A percentile compares a stretch with the other conserved stretches of the same genome.
phyloP scores from a whole-genome alignment of 2,797 vertebrate genomes.

The Pseudotriccus pelzelni region DNA sequence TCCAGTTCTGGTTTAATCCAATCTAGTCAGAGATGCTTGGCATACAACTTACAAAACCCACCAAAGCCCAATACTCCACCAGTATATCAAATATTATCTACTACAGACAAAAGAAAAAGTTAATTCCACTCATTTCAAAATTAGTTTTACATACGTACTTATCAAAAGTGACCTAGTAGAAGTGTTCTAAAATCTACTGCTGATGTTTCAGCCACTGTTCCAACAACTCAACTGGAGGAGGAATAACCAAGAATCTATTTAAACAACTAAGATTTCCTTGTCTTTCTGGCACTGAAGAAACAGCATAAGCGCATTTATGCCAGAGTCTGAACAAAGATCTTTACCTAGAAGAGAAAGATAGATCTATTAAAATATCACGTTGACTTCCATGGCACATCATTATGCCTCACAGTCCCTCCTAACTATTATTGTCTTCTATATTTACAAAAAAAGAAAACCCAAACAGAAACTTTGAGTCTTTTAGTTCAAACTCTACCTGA shows the following conservation, averaged over 20 bases:
- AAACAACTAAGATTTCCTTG: not conserved
- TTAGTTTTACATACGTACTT: fast-evolving
- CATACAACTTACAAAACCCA: not conserved
- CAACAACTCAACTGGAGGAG: not conserved
- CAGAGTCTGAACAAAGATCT: not conserved
- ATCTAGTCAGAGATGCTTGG: not conserved
- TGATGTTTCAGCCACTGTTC: not conserved
- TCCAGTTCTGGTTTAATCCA: not conserved
- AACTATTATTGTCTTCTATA: not conserved
- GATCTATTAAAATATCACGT: not conserved
- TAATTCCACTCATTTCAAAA: not conserved
- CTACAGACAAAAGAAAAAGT: not conserved
- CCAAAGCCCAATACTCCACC: not conserved
- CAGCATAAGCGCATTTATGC: not conserved
- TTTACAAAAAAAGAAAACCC: not conserved
- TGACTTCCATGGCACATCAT: not conserved
- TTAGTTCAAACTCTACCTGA: not conserved
- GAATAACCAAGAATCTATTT: not conserved
- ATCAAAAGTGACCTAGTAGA: not conserved
- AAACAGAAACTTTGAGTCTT: not conserved
- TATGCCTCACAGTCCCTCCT: not conserved
- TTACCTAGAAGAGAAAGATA: not conserved
- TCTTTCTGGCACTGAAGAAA: not conserved
- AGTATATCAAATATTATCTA: not conserved
- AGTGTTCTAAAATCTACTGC: not conserved